phyloP scores from a whole-genome alignment of 2,113 vertebrate genomes.

The Delphinus delphis region DNA sequence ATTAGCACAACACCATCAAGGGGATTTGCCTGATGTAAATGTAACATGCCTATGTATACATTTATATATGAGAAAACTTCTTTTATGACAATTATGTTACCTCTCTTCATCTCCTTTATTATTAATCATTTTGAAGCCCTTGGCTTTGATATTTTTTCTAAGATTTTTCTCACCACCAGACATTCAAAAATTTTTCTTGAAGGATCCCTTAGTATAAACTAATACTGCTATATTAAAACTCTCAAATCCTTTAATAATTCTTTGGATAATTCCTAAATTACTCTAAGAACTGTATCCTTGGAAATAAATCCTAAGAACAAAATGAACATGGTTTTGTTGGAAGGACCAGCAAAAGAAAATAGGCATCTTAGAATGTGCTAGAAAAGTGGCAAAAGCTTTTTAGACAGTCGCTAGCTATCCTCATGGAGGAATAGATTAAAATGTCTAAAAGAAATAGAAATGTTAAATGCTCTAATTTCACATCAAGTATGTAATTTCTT shows the following conservation, averaged over 20 bases:
- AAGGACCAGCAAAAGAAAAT: slow-evolving; percentile 66
- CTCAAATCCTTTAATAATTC: slow-evolving; percentile 80
- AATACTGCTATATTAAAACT: slow-evolving; percentile 68
- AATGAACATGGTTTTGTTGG: slow-evolving; percentile 74
- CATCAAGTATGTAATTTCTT: slow-evolving; percentile 78
- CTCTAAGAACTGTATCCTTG: slow-evolving; percentile 75
- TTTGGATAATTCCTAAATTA: slow-evolving; percentile 79
- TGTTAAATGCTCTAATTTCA: slow-evolving; percentile 77
- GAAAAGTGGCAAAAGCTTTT: slow-evolving; percentile 74
- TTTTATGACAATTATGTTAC: background rate
- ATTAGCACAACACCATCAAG: background rate
- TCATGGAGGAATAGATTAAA: slow-evolving; percentile 74
- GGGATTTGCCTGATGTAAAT: background rate
- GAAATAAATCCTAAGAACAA: slow-evolving; percentile 78
- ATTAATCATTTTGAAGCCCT: slow-evolving; percentile 23
- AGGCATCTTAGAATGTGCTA: slow-evolving; percentile 53
- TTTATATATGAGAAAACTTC: background rate
- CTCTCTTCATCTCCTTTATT: slow-evolving; percentile 13
- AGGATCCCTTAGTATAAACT: slow-evolving; percentile 69
- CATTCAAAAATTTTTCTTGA: slow-evolving; percentile 58
- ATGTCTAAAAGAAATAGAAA: slow-evolving; percentile 77
- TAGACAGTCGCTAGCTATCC: slow-evolving; percentile 72
- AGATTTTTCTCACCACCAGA: slow-evolving; percentile 48
- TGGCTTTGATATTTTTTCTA: slow-evolving; percentile 27
- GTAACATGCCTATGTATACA: background rate